Evolutionary conservation across 2,113 vertebrate species (phyloP).

Genomic region (human (Homo sapiens)): GRCh38 chr7:126726501-126727000

Average conservation of each 20-base stretch:
- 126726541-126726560: not conserved
- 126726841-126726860: not conserved
- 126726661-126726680: not conserved
- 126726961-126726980: conserved; percentile 22
- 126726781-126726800: not conserved
- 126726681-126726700: not conserved
- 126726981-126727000: not conserved
- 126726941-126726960: not conserved
- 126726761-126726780: not conserved
- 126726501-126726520: not conserved
- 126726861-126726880: not conserved
- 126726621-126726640: not conserved
- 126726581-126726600: not conserved
- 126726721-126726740: not conserved
- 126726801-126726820: not conserved
- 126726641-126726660: not conserved
- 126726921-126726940: not conserved
- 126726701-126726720: not conserved
- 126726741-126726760: not conserved
- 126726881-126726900: not conserved
- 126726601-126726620: not conserved
- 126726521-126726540: not conserved
- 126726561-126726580: not conserved
- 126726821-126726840: not conserved
- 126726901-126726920: not conserved